phyloP scores from a whole-genome alignment of 1,140 invertebrate genomes.

The Drosophila murphyi region DNA sequence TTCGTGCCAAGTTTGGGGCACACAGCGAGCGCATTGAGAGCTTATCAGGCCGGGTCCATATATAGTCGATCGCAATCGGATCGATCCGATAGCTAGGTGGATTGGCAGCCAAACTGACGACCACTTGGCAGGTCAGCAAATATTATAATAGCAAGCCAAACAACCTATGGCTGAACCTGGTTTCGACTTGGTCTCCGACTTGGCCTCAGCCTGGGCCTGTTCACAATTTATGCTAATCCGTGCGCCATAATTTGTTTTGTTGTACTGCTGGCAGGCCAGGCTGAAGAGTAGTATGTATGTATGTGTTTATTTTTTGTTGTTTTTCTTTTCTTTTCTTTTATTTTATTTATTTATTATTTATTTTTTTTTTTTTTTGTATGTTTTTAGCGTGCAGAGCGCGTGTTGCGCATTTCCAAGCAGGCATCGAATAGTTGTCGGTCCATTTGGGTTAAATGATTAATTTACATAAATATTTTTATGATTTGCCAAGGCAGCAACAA shows the following conservation, averaged over 20 bases:
- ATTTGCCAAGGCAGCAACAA: constrained; percentile 64
- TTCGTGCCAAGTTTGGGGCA: constrained; percentile 67
- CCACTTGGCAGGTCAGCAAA: constrained; percentile 67
- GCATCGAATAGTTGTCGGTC: constrained; percentile 65
- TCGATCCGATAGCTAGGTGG: constrained; percentile 41
- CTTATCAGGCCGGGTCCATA: constrained; percentile 64
- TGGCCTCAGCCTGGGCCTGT: constrained; percentile 5
- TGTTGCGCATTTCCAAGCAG: constrained; percentile 77
- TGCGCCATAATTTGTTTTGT: constrained; percentile 75
- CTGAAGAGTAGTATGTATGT: constrained; percentile 47
- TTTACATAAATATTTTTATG: constrained; percentile 84
- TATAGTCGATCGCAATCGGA: constrained; percentile 45
- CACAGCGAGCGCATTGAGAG: constrained; percentile 15
- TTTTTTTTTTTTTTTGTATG: constrained; percentile 5
- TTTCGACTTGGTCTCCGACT: neutral
- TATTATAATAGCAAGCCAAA: constrained; percentile 60
- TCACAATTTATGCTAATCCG: constrained; percentile 80
- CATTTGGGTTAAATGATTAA: constrained; percentile 82
- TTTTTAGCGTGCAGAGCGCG: constrained; percentile 65
- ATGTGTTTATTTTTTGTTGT: neutral
- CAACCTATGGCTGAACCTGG: constrained; percentile 14
- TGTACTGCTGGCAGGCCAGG: constrained; percentile 42
- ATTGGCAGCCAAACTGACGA: constrained; percentile 67
- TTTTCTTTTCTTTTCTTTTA: constrained; percentile 25
- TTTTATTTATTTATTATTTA: constrained; percentile 3